Evolutionary conservation across 2,797 vertebrate species (phyloP), one percentile per base, ranked within the genome.

Genomic region (Alcedo quadribrachys): DNA sequence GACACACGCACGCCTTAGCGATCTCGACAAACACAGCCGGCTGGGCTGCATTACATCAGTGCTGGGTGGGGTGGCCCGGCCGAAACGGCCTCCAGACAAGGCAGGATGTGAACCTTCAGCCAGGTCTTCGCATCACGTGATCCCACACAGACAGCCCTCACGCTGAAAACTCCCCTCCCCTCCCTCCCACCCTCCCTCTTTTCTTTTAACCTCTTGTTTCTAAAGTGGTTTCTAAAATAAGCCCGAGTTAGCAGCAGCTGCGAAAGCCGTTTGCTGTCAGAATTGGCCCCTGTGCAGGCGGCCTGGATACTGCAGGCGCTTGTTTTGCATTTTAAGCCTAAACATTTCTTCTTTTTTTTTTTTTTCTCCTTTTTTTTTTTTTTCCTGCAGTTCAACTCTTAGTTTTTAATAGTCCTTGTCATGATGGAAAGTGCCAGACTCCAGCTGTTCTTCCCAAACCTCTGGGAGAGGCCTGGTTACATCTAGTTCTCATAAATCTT

Each of bases 401-500:
- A 91, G 91, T 96, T 98, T 97, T 97, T 97, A 97, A 97, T 96
- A 96, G 95, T 96, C 91, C 96, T 97, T 98, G 97, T 97, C 96
- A 94, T 96, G 95, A 96, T 94, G 94, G 89, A 95, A 96, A 97
- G 97, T 97, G 97, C 97, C 96, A 95, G 97, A 97, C 96, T 97
- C 97, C 97, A 98, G 97, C 97, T 97, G 97, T 96, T 98, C 97
- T 97, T 96, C 97, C 93, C 95, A 97, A 97, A 97, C 96, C 94
- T 97, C 95, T 97, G 97, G 97, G 97, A 97, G 97, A 97, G 96
- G 97, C 97, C 96, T 97, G 96, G 97, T 97, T 97, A 97, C 97
- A 96, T 97, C 93, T 97, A 93, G 74, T 97, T 97, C 97, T 97
- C 96, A 81, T 98, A 97, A 98, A 97, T 97, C 97, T 95, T 93